A percentile compares a stretch with the other conserved stretches of the same genome.
phyloP scores from a whole-genome alignment of 2,113 vertebrate genomes.

The Chrysochloris asiatica region DNA sequence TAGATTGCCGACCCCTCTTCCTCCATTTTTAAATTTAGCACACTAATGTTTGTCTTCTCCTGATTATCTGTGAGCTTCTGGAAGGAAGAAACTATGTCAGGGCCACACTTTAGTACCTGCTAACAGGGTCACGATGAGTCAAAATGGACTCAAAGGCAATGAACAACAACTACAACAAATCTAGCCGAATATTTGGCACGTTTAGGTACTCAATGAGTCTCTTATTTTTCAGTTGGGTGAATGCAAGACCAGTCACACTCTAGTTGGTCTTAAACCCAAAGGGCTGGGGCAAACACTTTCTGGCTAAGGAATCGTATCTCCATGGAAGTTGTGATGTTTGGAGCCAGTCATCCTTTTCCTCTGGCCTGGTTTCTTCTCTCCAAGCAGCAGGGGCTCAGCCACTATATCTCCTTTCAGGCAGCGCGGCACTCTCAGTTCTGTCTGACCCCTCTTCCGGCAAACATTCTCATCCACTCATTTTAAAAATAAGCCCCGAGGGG shows the following conservation, averaged over 20 bases:
- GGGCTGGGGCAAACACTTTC: constrained; percentile 54
- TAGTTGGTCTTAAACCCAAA: neutral
- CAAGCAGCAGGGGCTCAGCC: constrained; percentile 62
- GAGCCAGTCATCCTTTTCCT: constrained; percentile 66
- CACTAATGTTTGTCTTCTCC: neutral
- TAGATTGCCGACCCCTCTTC: neutral
- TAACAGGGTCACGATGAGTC: no score
- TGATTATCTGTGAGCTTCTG: neutral
- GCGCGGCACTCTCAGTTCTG: constrained; percentile 14
- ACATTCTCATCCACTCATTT: constrained; percentile 69
- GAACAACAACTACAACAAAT: no score
- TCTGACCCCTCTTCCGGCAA: constrained; percentile 75
- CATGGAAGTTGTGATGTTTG: constrained; percentile 75
- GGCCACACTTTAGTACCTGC: neutral
- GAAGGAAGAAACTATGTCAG: neutral
- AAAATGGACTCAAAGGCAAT: no score
- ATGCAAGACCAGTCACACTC: neutral
- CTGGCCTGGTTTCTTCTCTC: constrained; percentile 76
- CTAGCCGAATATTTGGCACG: neutral
- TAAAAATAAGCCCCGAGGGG: constrained; percentile 78
- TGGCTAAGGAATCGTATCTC: constrained; percentile 76
- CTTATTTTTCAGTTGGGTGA: neutral
- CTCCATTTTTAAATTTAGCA: neutral
- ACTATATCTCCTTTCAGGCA: constrained; percentile 17
- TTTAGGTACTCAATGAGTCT: neutral